phyloP scores from a whole-genome alignment of 2,113 vertebrate genomes.

The Pholis gunnellus region DNA sequence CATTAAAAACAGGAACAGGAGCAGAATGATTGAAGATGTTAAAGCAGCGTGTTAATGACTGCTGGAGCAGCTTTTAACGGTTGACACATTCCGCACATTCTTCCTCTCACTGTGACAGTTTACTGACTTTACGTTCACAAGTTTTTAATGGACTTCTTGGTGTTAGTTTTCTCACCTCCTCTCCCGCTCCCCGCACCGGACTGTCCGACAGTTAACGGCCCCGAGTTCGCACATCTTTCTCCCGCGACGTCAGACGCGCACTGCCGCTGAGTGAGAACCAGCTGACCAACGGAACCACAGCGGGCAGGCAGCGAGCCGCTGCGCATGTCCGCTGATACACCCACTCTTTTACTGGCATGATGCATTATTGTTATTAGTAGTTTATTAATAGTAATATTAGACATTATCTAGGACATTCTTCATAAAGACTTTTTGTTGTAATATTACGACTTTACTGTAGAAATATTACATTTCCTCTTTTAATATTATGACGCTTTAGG shows the following conservation, averaged over 20 bases:
- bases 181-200: not conserved
- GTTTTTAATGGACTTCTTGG: accelerated
- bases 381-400: too few relatives aligned
- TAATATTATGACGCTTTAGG: not conserved
- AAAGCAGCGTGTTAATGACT: not conserved
- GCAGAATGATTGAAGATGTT: not conserved
- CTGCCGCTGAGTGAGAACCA: not conserved
- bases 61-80: not conserved
- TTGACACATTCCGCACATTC: not conserved
- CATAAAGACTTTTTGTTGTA: not conserved
- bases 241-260: not conserved
- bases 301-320: constrained; percentile 1
- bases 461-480: not conserved
- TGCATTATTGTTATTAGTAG: not conserved
- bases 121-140: accelerated
- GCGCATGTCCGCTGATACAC: constrained; percentile 43
- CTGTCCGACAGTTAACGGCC: not conserved
- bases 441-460: not conserved
- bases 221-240: constrained; percentile 40
- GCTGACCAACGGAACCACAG: not conserved
- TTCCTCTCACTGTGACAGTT: not conserved
- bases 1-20: not conserved
- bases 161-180: constrained; percentile 31
- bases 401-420: too few relatives aligned
- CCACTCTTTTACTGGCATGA: not conserved